These are phyloP conservation scores for Chelidonichthys spinosus DNA, from an alignment of 2,797 vertebrate species.

Conservation along the genomic window DNA sequence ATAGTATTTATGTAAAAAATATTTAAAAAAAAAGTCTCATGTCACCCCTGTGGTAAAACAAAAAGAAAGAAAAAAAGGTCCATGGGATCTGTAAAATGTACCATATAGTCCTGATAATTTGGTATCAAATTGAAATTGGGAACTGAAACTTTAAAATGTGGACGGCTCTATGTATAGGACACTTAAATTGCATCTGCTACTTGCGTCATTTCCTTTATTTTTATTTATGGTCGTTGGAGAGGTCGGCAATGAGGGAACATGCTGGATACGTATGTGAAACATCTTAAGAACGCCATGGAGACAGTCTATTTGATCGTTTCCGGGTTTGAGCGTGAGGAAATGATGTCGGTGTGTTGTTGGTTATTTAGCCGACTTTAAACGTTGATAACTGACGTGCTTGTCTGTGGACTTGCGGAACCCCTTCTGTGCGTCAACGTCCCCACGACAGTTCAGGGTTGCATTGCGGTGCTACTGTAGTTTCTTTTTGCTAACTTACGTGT, in stretches of 20 bases:
- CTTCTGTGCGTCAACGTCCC: background rate
- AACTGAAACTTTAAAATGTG: background rate
- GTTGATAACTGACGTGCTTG: background rate
- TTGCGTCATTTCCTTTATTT: background rate
- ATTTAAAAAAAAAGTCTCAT: no score
- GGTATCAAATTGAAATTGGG: background rate
- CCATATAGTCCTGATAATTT: background rate
- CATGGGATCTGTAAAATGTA: background rate
- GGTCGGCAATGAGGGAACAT: background rate
- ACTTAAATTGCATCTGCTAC: background rate
- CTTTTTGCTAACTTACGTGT: conserved; percentile 11
- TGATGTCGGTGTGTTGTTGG: conserved; percentile 33
- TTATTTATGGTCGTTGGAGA: background rate
- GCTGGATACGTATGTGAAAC: background rate
- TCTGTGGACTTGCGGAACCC: background rate
- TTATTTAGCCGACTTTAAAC: background rate
- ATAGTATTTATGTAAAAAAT: background rate
- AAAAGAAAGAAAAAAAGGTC: background rate
- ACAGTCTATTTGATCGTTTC: conserved; percentile 59
- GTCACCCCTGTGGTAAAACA: background rate
- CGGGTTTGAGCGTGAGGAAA: conserved; percentile 63
- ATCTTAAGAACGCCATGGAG: background rate
- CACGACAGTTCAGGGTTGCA: rapidly evolving
- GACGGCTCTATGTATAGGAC: background rate
- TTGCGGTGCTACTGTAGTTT: background rate